phyloP scores from a whole-genome alignment of 2,113 vertebrate genomes.

The Chinchilla lanigera region DNA sequence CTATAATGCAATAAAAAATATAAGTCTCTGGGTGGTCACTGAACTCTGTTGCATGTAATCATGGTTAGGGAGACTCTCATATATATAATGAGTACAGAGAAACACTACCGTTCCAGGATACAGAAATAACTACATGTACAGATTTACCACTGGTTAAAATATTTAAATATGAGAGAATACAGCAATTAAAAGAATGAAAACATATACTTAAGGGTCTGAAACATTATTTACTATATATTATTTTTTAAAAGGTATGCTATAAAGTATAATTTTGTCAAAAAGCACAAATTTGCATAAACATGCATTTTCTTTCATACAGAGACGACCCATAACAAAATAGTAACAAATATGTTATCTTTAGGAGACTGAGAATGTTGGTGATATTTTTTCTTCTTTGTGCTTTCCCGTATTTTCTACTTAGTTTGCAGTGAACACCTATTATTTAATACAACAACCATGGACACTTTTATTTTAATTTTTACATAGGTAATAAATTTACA shows the following conservation, averaged over 20 bases:
- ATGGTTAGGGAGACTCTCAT: neutral
- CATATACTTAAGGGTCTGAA: constrained; percentile 29
- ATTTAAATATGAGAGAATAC: constrained; percentile 14
- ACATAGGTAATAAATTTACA: neutral
- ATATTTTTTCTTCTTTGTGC: constrained; percentile 27
- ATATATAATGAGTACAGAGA: neutral
- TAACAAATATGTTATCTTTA: neutral
- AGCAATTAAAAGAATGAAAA: constrained; percentile 34
- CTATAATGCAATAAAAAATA: neutral
- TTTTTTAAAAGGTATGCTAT: neutral
- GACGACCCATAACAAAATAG: constrained; percentile 14
- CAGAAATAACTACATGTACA: neutral
- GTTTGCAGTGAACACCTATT: neutral
- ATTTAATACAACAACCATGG: neutral
- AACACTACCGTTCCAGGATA: neutral
- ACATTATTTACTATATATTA: neutral
- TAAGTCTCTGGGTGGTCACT: neutral
- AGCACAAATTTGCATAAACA: neutral
- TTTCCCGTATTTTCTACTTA: constrained; percentile 22
- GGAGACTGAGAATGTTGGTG: neutral
- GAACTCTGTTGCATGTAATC: neutral
- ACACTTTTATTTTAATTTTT: constrained; percentile 1
- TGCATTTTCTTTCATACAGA: constrained; percentile 21
- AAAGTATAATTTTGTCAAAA: constrained; percentile 39
- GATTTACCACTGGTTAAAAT: constrained; percentile 19